Base-by-base conservation (phyloP, 2,888 invertebrate genomes). In the Meandrusa payeni region DNA sequence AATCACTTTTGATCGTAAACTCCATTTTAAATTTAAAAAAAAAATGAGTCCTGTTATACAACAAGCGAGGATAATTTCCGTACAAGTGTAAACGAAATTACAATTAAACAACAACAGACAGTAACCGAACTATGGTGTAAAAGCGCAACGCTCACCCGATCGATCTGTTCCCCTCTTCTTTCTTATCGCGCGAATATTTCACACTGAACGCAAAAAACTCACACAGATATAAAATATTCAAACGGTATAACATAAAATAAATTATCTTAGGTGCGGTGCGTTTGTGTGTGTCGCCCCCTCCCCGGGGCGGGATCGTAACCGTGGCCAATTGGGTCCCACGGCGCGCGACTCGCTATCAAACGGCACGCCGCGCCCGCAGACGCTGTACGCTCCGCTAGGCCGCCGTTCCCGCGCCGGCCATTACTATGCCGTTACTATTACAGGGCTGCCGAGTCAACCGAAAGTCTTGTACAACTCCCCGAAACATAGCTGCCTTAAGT, bases 131-230 rank as follows among this genome's bases (percentile, higher is more conserved):
- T 69, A 72, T 61, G 62, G 73, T 81, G 82, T 78, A 80, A 83
- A 85, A 85, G 80, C 83, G 82, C 83, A 85, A 78, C 75, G 79
- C 76, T 64, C n/a, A 64, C 72, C 63, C 80, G 74, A 86, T 85
- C 86, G 86, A 86, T 86, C 83, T 83, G 78, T 82, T 80, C 83
- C 83, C 85, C 83, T 82, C 83, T 82, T 82, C 79, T 82, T 85
- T 85, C 85, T 87, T 85, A 86, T 86, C 86, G 83, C 81, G 85
- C 85, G 74, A 85, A 86, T 87, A 85, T 86, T 87, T 86, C 86
- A 86, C 86, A 87, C 85, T 82, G 85, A 83, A 86, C 85, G 85
- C 86, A 87, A 87, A 86, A 87, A 87, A 86, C 86, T 82, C 86
- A 85, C 86, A 87, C 86, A 87, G 77, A 85, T 85, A 86, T 86